Percentiles rank a stretch among this genome's conserved stretches.
These are phyloP conservation scores for Brevimyrus niger DNA, from an alignment of 2,113 vertebrate genomes.

Conservation along the genomic window DNA sequence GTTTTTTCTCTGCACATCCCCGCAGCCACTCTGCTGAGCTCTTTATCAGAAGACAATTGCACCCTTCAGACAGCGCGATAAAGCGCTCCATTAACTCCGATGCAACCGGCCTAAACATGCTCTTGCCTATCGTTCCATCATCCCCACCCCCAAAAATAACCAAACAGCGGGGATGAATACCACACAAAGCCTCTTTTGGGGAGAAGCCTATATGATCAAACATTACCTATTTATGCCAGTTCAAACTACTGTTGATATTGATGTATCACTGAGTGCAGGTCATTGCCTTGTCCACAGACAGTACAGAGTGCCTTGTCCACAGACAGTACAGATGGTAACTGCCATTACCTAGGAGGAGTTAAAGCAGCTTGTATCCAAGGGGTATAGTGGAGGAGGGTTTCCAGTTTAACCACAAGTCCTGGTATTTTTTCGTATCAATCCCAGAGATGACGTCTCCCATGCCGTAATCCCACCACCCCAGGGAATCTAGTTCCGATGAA, in stretches of 20 bases:
- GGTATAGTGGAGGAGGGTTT: neutral
- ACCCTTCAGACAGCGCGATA: neutral
- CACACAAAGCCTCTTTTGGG: neutral
- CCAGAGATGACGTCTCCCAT: neutral
- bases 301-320: too few relatives aligned
- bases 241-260: neutral
- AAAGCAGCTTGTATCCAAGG: neutral
- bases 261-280: neutral
- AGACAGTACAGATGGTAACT: neutral
- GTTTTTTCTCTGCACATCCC: constrained; percentile 37
- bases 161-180: neutral
- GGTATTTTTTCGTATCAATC: constrained; percentile 5
- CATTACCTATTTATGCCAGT: neutral
- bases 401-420: neutral
- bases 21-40: constrained; percentile 20
- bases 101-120: neutral
- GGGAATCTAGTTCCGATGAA: neutral
- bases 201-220: neutral
- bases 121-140: neutral
- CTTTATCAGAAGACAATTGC: constrained; percentile 34
- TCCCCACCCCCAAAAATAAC: neutral
- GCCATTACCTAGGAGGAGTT: neutral
- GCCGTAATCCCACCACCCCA: neutral
- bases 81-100: neutral
- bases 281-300: neutral